These are phyloP conservation scores for Gadopsis marmoratus DNA, from an alignment of 2,797 vertebrate genomes.

Conservation along the genomic window DNA sequence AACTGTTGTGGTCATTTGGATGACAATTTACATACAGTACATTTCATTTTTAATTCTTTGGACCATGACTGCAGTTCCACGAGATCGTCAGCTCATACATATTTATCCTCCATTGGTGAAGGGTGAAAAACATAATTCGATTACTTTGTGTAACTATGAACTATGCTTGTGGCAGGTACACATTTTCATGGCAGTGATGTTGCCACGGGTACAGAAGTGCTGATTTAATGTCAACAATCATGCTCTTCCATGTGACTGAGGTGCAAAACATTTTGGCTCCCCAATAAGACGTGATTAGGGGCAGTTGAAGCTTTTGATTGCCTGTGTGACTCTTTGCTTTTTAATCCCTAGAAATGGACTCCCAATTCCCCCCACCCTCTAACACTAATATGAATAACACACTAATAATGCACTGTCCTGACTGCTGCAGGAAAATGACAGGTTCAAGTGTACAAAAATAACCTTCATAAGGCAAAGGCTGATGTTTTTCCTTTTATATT, in stretches of 20 bases:
- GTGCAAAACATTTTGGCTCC: conserved; percentile 26
- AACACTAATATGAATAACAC: conserved; percentile 22
- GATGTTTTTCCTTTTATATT: conserved; percentile 19
- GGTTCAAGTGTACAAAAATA: conserved; percentile 27
- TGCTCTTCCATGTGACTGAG: conserved; percentile 1
- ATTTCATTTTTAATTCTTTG: conserved; percentile 9
- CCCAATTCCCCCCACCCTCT: conserved; percentile 7
- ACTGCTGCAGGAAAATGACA: conserved; percentile 15
- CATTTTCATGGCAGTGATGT: conserved; percentile 1
- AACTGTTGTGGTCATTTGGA: conserved; percentile 7
- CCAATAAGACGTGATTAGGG: conserved; percentile 27
- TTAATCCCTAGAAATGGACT: conserved; percentile 56
- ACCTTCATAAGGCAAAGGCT: not conserved
- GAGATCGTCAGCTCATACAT: conserved; percentile 3
- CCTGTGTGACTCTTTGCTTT: conserved; percentile 17
- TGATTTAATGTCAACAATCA: conserved; percentile 13
- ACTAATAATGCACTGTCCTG: conserved; percentile 12
- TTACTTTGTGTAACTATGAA: not conserved
- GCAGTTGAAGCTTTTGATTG: conserved; percentile 19
- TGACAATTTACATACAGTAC: conserved; percentile 20
- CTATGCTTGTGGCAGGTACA: conserved; percentile 5
- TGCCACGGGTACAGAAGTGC: not conserved
- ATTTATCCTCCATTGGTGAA: conserved; percentile 8
- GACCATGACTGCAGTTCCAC: conserved; percentile 1
- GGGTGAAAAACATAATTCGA: not conserved